These are phyloP conservation scores for Hemistola chrysoprasaria DNA, from an alignment of 2,888 invertebrate species.

Conservation along the genomic window DNA sequence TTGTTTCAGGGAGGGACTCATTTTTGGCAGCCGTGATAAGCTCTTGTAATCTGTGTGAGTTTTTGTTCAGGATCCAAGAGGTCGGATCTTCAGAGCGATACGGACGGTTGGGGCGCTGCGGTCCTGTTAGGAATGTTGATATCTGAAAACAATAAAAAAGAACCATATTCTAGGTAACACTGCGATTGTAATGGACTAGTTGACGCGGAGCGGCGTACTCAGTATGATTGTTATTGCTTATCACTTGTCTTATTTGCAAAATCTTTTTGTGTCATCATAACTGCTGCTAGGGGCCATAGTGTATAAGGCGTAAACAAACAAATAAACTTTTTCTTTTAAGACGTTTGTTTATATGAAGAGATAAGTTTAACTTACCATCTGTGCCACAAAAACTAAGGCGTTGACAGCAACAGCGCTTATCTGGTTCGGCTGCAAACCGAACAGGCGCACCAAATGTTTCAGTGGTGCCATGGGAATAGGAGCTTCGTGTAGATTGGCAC, in stretches of 20 bases:
- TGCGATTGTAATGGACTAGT: too few relatives aligned
- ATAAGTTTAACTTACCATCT: slow-evolving; percentile 87
- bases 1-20: slow-evolving; percentile 81
- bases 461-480: slow-evolving; percentile 70
- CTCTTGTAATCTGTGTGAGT: slow-evolving; percentile 78
- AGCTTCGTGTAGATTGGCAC: slow-evolving; percentile 68
- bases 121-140: slow-evolving; percentile 77
- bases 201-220: too few relatives aligned
- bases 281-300: too few relatives aligned
- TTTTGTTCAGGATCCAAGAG: slow-evolving; percentile 84
- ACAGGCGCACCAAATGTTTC: slow-evolving; percentile 83
- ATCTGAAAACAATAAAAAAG: slow-evolving; percentile 79
- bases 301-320: slow-evolving; percentile 1
- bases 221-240: too few relatives aligned
- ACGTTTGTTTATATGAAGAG: background rate
- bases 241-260: too few relatives aligned
- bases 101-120: slow-evolving; percentile 45
- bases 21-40: slow-evolving; percentile 84
- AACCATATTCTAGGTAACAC: too few relatives aligned
- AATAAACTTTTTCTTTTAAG: background rate
- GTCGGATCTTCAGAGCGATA: slow-evolving; percentile 58
- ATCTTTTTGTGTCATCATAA: too few relatives aligned
- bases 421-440: slow-evolving; percentile 89
- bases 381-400: slow-evolving; percentile 91
- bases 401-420: slow-evolving; percentile 92